Percentiles rank a stretch among this genome's conserved stretches.
Evolutionary conservation across 2,888 invertebrate genomes (phyloP).

Genomic region (Nematopogon swammerdamellus): DNA sequence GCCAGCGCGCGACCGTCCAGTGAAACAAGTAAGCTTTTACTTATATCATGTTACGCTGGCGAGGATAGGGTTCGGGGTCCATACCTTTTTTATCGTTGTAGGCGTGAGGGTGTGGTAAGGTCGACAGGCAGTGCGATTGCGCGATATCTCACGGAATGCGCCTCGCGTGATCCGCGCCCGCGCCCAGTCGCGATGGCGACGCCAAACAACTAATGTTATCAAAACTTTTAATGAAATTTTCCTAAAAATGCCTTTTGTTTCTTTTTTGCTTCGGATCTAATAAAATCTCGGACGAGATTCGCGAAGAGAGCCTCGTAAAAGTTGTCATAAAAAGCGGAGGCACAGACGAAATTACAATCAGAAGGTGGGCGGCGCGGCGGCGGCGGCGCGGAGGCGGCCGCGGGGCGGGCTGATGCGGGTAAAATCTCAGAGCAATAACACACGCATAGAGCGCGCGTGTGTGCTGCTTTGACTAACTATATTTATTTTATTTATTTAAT

Average conservation of each 20-base stretch:
- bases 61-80: no score
- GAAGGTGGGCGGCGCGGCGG: background rate
- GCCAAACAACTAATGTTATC: constrained; percentile 31
- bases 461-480: no score
- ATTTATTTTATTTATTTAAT: no score
- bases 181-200: background rate
- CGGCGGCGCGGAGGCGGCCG: background rate
- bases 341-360: background rate
- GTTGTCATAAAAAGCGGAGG: background rate
- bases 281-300: background rate
- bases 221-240: constrained; percentile 53
- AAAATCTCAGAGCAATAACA: no score
- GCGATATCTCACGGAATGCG: background rate
- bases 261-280: background rate
- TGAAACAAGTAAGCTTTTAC: no score
- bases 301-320: background rate
- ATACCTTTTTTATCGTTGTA: no score
- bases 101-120: no score
- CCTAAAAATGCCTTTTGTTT: constrained; percentile 18
- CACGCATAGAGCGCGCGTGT: no score
- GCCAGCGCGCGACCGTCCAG: no score
- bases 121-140: no score
- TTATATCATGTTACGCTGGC: no score
- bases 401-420: no score
- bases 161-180: background rate